Percentiles rank a stretch among this genome's conserved stretches.
Conservation (phyloP, 1,140 invertebrate genomes). For the Dreissena polymorpha region DNA sequence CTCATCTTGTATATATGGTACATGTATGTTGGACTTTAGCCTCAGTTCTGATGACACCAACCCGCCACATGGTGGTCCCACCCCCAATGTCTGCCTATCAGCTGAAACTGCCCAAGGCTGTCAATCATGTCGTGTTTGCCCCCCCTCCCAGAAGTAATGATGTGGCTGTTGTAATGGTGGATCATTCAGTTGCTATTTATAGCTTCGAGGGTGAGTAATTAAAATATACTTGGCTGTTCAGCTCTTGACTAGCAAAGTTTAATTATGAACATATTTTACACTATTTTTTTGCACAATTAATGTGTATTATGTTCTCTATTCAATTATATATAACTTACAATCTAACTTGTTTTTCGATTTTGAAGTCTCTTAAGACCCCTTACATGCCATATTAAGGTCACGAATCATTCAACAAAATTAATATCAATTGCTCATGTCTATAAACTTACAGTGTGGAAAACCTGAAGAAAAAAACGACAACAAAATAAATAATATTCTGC, state of each 20-base stretch:
- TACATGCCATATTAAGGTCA: too few species aligned
- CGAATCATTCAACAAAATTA: too few species aligned
- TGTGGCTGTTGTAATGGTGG: conserved; percentile 64
- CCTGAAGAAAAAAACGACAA: too few species aligned
- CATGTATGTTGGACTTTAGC: conserved; percentile 70
- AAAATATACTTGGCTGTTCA: neutral
- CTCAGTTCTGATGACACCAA: conserved; percentile 87
- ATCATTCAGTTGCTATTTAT: conserved; percentile 66
- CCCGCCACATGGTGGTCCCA: conserved; percentile 87
- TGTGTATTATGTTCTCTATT: too few species aligned
- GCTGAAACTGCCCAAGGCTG: conserved; percentile 81
- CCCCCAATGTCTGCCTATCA: conserved; percentile 89
- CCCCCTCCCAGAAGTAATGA: conserved; percentile 70
- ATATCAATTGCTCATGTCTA: too few species aligned
- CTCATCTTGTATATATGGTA: neutral
- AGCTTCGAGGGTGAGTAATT: conserved; percentile 56
- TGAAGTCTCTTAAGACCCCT: too few species aligned
- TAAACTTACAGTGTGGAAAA: too few species aligned
- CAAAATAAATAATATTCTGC: too few species aligned
- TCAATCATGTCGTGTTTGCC: conserved; percentile 84
- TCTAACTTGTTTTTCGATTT: too few species aligned
- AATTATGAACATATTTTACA: neutral
- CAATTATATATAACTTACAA: too few species aligned
- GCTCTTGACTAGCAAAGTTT: conserved; percentile 5
- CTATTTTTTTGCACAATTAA: too few species aligned